Base-by-base conservation (phyloP, 92 coral and sea anemone genomes). In the Bergia puertoricense region DNA sequence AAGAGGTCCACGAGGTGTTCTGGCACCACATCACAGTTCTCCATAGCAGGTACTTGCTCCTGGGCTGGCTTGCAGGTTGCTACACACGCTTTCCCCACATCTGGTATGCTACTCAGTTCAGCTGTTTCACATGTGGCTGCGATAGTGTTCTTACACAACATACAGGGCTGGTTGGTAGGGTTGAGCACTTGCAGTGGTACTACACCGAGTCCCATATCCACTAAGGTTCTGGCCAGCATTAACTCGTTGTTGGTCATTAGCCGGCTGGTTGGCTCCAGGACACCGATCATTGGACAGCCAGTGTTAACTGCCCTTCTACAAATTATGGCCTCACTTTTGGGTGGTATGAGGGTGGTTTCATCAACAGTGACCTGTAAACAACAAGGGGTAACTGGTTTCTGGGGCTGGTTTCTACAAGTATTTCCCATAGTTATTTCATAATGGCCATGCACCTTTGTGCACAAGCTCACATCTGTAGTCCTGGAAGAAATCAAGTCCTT, bases 281-380 rank as follows among this genome's bases (percentile, higher is more conserved):
- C 45, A 22, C 90, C 92, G 0, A 88, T 68, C 41, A 59, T 69
- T 8, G 85, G 40, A 74, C 30, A 10, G 15, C 83, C 66, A 71
- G 74, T 81, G 59, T 57, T 86, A 1, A 88, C 59, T 9, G 88
- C 76, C 81, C 76, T 81, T 77, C 91, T 90, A 41, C 73, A 85
- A 41, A 93, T 89, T 79, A 93, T 46, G 5, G 90, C 92, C 80
- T 93, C 87, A 43, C 92, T 91, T 56, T 80, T 81, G 56, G 88
- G 89, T 30, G 92, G 95, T 43, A 88, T 16, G 62, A 91, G 86
- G 2, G 86, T 36, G 18, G 77, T 92, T 46, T 9, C 8, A 15
- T 88, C 74, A 36, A 91, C 72, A 0, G 74, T 79, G 1, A 90
- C 91, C 42, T 85, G 42, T 59, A 59, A 78, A 72, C 92, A 92